Evolutionary conservation across 2,797 vertebrate genomes (phyloP), one percentile per base, ranked within the genome.

Genomic region (Coregonus ussuriensis): DNA sequence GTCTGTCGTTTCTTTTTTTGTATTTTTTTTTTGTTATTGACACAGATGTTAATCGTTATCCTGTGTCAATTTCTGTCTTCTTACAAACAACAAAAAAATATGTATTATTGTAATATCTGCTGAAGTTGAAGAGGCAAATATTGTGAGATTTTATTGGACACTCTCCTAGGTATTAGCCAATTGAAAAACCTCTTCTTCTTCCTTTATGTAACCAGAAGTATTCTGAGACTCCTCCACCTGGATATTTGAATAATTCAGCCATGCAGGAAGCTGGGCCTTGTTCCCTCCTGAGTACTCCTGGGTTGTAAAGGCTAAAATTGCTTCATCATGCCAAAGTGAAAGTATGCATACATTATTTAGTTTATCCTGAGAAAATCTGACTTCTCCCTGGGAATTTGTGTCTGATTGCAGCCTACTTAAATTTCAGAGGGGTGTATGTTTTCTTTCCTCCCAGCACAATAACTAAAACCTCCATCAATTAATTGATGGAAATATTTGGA

Each of bases 331-430:
- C 95, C 96, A 94, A 94, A 95, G 94, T 94, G 94, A 95, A 96
- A 95, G 96, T 94, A 94, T 95, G 95, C 96, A 96, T 97, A 94
- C 94, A 96, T 97, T 98, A 97, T 98, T 97, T 95, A 97, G 95
- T 94, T 94, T 89, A 96, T 96, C 94, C 95, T 94, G 94, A 96
- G 94, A 94, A 95, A 96, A 95, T 95, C 94, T 91, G 92, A 93
- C 91, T 91, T 94, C 94, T 95, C 93, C 89, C 89, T 89, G 89
- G 94, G 93, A 88, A 94, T 96, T 93, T 94, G 93, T 92, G 85
- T 94, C 89, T 92, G 90, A 85, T 47, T 47, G 85, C 90, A 91
- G 88, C 86, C 91, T 92, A 89, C 93, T 96, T 95, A 91, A 93
- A 95, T 97, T 96, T 95, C 95, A 94, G 91, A 93, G 91, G 84